Percentiles rank a stretch among this genome's conserved stretches.
Evolutionary conservation across 2,888 invertebrate species (phyloP).

Genomic region (Lepidonotus clava): DNA sequence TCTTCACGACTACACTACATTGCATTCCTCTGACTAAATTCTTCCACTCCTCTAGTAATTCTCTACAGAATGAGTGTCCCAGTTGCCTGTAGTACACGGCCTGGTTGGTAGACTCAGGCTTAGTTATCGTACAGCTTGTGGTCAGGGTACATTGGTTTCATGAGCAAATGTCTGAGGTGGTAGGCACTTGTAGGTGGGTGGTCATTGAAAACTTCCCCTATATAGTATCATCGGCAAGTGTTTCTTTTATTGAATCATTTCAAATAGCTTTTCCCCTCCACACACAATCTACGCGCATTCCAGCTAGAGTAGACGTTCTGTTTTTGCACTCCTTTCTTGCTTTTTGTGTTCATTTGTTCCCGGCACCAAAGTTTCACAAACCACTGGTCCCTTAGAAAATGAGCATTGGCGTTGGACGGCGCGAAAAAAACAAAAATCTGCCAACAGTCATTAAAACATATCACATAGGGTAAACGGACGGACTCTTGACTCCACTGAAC

Average conservation of each 20-base stretch:
- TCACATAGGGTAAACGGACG: constrained; percentile 21
- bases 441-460: constrained; percentile 32
- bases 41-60: no score
- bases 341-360: neutral
- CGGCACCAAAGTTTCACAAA: neutral
- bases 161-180: neutral
- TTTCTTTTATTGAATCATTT: no score
- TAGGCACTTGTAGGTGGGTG: constrained; percentile 18
- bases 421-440: neutral
- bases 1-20: no score
- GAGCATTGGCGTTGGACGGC: constrained; percentile 44
- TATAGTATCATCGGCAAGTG: neutral
- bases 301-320: neutral
- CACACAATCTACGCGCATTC: constrained; percentile 5
- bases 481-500: constrained; percentile 12
- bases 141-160: no score
- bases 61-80: no score
- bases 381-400: neutral
- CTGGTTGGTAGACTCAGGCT: no score
- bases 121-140: no score
- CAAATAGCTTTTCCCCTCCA: neutral
- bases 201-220: neutral
- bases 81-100: no score
- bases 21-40: no score
- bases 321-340: constrained; percentile 10